Evolutionary conservation across 2,797 vertebrate genomes (phyloP).

Genomic region (Phrynocephalus vlangalii): DNA sequence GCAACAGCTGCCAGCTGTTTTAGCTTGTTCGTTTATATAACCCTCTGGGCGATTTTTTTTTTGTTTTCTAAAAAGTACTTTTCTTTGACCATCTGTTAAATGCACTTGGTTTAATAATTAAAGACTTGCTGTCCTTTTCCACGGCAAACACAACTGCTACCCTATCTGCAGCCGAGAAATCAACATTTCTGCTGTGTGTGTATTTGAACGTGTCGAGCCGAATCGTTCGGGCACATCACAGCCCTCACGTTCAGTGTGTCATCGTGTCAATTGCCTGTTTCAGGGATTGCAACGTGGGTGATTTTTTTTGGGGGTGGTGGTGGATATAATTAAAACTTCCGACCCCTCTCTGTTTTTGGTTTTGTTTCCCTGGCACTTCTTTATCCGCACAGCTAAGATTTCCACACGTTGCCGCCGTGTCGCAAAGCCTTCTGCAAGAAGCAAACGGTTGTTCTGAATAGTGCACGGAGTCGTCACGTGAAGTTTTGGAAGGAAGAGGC

Average conservation of each 20-base stretch:
- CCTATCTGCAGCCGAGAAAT: conserved; percentile 67
- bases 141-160: conserved; percentile 71
- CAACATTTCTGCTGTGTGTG: conserved; percentile 39
- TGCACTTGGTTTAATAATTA: conserved; percentile 82
- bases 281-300: neutral
- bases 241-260: neutral
- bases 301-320: neutral
- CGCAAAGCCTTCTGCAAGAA: rapidly evolving
- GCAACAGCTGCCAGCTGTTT: conserved; percentile 85
- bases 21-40: conserved; percentile 82
- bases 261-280: neutral
- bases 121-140: conserved; percentile 74
- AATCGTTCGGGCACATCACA: neutral
- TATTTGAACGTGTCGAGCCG: conserved; percentile 35
- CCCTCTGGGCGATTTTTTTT: conserved; percentile 85
- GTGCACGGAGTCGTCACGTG: rapidly evolving
- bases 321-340: neutral
- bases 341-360: neutral
- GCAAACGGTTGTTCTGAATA: rapidly evolving
- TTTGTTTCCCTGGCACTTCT: conserved; percentile 3
- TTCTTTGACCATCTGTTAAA: conserved; percentile 85
- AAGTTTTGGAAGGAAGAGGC: neutral
- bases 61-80: conserved; percentile 76
- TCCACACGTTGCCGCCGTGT: neutral
- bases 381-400: conserved; percentile 18